phyloP scores from a whole-genome alignment of 2,113 vertebrate species.

The Trachemys scripta region DNA sequence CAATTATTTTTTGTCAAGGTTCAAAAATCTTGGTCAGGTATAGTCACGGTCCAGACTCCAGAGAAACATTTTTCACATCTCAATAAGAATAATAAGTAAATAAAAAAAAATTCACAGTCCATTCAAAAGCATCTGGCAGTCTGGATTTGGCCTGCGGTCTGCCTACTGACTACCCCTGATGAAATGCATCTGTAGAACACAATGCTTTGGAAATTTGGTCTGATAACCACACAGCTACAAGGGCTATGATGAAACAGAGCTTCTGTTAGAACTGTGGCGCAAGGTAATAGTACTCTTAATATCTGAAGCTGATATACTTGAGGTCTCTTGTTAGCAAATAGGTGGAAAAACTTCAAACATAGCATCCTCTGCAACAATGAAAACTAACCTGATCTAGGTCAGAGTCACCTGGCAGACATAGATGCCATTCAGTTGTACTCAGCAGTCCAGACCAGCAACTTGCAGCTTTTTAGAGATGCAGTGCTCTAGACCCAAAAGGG shows the following conservation, averaged over 20 bases:
- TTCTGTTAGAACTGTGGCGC: neutral
- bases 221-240: neutral
- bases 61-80: too few species aligned
- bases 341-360: conserved; percentile 5
- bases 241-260: neutral
- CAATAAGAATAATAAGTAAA: too few species aligned
- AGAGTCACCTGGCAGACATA: neutral
- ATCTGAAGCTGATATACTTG: neutral
- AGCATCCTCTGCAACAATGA: neutral
- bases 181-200: neutral
- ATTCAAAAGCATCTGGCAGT: too few species aligned
- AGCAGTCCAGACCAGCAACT: conserved; percentile 9
- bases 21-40: too few species aligned
- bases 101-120: too few species aligned
- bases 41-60: too few species aligned
- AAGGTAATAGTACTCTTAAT: neutral
- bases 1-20: too few species aligned
- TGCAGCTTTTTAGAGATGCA: conserved; percentile 23
- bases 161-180: too few species aligned
- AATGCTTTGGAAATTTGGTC: neutral
- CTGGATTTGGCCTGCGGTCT: too few species aligned
- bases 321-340: conserved; percentile 10
- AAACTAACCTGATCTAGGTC: neutral
- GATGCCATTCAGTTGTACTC: neutral
- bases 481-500: neutral